A percentile compares a stretch with the other conserved stretches of the same genome.
Conservation (phyloP, 1,140 invertebrate species). For the Eurytemora carolleeae region DNA sequence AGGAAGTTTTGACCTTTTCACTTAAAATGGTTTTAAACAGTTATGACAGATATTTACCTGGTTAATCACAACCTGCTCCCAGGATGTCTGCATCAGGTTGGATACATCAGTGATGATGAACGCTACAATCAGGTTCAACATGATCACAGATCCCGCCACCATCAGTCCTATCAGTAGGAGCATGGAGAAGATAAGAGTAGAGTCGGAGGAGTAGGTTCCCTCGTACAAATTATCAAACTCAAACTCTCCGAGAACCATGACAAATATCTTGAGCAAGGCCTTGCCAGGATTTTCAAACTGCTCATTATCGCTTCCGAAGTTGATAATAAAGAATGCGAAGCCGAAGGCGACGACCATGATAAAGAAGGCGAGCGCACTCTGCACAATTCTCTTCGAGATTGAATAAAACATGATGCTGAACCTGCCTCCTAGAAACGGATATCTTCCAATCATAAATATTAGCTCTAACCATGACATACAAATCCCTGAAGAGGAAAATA, state of each 20-base stretch:
- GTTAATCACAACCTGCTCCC: background rate
- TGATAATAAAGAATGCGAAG: constrained; percentile 14
- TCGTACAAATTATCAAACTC: constrained; percentile 12
- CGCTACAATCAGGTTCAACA: constrained; percentile 12
- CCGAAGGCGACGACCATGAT: constrained; percentile 8
- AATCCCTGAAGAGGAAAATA: constrained; percentile 9
- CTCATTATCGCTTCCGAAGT: background rate
- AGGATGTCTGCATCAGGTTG: background rate
- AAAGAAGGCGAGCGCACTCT: constrained; percentile 3
- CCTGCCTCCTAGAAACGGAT: constrained; percentile 8
- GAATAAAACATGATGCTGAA: constrained; percentile 13
- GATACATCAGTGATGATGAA: constrained; percentile 7
- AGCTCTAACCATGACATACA: constrained; percentile 9
- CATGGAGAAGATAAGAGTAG: constrained; percentile 5
- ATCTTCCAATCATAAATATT: constrained; percentile 10
- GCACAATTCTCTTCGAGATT: constrained; percentile 5
- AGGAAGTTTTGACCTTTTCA: too few relatives aligned
- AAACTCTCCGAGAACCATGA: constrained; percentile 12
- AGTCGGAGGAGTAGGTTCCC: background rate
- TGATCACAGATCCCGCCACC: constrained; percentile 4
- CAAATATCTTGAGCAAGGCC: constrained; percentile 6
- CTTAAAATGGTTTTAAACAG: too few relatives aligned
- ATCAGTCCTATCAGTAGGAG: constrained; percentile 2
- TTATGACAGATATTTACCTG: too few relatives aligned
- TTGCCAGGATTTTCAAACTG: constrained; percentile 14